Evolutionary conservation across 2,113 vertebrate genomes (phyloP).

Genomic region (Oryzias celebensis): DNA sequence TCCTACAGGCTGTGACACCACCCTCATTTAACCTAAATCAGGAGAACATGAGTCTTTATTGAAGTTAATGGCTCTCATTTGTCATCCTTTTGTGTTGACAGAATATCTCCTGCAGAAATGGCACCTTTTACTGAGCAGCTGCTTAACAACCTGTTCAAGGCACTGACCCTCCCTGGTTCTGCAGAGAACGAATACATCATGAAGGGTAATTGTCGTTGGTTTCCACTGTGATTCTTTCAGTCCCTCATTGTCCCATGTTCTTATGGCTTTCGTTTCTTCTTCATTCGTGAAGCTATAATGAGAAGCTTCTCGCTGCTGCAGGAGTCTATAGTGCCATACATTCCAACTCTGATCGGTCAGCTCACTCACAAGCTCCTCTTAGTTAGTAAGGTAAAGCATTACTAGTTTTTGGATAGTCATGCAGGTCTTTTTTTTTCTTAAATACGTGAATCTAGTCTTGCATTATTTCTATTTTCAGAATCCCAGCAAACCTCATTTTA

Average conservation of each 20-base stretch:
- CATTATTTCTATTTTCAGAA: conserved; percentile 79
- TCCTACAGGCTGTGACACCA: too few relatives aligned
- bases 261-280: background rate
- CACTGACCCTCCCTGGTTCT: conserved; percentile 90
- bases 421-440: background rate
- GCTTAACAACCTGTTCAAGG: conserved; percentile 94
- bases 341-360: conserved; percentile 93
- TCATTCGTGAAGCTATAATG: conserved; percentile 89
- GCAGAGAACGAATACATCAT: conserved; percentile 99
- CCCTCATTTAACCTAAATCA: too few relatives aligned
- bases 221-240: background rate
- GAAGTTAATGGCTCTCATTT: background rate
- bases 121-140: conserved; percentile 91
- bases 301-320: conserved; percentile 97
- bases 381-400: conserved; percentile 93
- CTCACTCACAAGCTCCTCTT: conserved; percentile 95
- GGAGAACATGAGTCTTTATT: background rate
- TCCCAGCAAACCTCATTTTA: conserved; percentile 99
- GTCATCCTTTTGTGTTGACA: conserved; percentile 52
- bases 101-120: conserved; percentile 90
- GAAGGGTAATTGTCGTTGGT: conserved; percentile 84
- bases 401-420: background rate
- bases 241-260: too few relatives aligned
- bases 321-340: conserved; percentile 93
- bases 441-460: background rate